Evolutionary conservation across 2,797 vertebrate species (phyloP).

Genomic region (Sebastes diploproa): DNA sequence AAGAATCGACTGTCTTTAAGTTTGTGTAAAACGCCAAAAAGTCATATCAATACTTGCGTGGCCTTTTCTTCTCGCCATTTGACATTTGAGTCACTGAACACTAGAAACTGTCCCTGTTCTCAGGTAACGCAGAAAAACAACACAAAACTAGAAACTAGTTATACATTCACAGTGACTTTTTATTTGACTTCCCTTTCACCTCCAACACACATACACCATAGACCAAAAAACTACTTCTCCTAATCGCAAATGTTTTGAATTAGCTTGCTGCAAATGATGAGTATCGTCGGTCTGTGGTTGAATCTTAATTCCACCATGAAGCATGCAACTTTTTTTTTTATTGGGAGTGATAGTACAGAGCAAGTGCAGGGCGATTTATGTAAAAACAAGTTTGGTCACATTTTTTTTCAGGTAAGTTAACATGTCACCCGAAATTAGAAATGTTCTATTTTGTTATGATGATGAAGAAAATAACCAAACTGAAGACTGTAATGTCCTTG

Average conservation of each 20-base stretch:
- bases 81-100: background rate
- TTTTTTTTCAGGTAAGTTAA: background rate
- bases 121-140: background rate
- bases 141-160: background rate
- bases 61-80: background rate
- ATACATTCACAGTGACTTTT: background rate
- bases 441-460: background rate
- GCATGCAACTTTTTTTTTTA: background rate
- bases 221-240: conserved; percentile 39
- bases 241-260: background rate
- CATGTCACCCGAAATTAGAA: background rate
- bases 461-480: background rate
- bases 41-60: background rate
- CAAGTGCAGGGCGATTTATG: background rate
- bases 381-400: background rate
- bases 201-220: background rate
- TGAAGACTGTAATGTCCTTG: no score
- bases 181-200: conserved; percentile 52
- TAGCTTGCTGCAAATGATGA: background rate
- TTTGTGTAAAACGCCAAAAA: background rate
- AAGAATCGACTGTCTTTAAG: background rate
- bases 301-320: background rate
- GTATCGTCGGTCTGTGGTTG: background rate
- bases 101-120: background rate
- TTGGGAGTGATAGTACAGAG: background rate